A percentile compares a stretch with the other conserved stretches of the same genome.
Evolutionary conservation across 1,140 invertebrate genomes (phyloP).

Genomic region (Thalassaphorura encarpata): DNA sequence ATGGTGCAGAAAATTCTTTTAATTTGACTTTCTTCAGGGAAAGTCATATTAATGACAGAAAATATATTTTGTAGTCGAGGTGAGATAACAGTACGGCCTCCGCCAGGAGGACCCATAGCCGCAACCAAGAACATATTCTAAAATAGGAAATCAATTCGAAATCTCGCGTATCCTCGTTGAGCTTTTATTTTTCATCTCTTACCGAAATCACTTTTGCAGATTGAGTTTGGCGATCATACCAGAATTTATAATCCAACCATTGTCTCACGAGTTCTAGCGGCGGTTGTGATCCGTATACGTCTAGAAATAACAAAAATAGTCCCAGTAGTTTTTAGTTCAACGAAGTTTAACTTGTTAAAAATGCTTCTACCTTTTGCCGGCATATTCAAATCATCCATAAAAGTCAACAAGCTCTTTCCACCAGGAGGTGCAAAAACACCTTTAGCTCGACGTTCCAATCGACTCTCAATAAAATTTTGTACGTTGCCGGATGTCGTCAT

Average conservation of each 20-base stretch:
- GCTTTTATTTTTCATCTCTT: too few relatives aligned
- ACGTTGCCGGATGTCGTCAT: conserved; percentile 60
- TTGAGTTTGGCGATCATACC: conserved; percentile 95
- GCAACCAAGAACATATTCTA: conserved; percentile 94
- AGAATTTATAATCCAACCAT: conserved; percentile 90
- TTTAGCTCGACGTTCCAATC: conserved; percentile 94
- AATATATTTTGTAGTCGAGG: conserved; percentile 88
- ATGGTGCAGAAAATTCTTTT: too few relatives aligned
- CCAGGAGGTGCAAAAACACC: conserved; percentile 91
- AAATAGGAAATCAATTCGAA: too few relatives aligned
- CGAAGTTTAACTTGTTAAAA: neutral
- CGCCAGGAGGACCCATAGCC: conserved; percentile 96
- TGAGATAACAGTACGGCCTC: conserved; percentile 93
- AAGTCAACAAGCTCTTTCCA: conserved; percentile 88
- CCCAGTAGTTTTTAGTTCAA: neutral
- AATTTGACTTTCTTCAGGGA: too few relatives aligned
- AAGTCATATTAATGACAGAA: conserved; percentile 86
- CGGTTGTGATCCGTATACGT: conserved; percentile 87
- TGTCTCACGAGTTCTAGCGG: conserved; percentile 91
- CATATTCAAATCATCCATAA: conserved; percentile 98
- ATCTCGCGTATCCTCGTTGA: too few relatives aligned
- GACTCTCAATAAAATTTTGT: conserved; percentile 87
- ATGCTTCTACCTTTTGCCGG: conserved; percentile 45
- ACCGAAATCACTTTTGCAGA: too few relatives aligned
- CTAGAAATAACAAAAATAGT: conserved; percentile 43